These are phyloP conservation scores for Motacilla alba DNA, from an alignment of 2,113 vertebrate genomes.

Conservation along the genomic window DNA sequence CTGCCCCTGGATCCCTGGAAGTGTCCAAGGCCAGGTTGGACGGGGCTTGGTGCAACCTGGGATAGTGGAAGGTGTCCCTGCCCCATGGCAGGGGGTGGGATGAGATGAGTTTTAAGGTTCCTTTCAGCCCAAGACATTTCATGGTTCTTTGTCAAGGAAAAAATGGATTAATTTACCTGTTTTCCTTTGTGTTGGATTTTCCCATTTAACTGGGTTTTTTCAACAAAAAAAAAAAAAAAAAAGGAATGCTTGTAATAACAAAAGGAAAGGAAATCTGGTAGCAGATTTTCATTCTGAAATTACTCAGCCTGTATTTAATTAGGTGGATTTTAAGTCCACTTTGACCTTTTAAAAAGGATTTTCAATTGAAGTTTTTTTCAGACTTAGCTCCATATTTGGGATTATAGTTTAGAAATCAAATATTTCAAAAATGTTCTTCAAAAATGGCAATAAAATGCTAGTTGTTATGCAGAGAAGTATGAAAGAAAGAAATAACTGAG, in stretches of 20 bases:
- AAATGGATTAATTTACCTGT: background rate
- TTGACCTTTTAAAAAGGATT: background rate
- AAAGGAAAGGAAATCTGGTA: background rate
- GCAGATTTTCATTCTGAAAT: background rate
- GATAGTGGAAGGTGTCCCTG: background rate
- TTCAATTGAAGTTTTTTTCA: background rate
- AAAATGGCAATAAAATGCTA: background rate
- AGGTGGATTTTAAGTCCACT: background rate
- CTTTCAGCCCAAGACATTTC: background rate
- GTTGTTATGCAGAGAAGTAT: background rate
- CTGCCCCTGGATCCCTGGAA: background rate
- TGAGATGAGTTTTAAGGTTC: background rate
- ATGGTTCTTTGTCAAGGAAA: background rate
- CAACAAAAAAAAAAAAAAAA: background rate
- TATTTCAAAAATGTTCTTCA: background rate
- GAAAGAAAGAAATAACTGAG: background rate
- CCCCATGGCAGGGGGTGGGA: rapidly evolving
- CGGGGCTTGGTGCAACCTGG: rapidly evolving
- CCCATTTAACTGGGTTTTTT: background rate
- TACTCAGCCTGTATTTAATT: background rate
- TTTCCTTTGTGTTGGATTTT: background rate
- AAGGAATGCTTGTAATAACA: background rate
- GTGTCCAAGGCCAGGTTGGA: background rate
- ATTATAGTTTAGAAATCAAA: background rate
- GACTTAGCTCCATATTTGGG: background rate